phyloP scores from a whole-genome alignment of 2,797 vertebrate species.

The Cryptoblepharus egeriae region DNA sequence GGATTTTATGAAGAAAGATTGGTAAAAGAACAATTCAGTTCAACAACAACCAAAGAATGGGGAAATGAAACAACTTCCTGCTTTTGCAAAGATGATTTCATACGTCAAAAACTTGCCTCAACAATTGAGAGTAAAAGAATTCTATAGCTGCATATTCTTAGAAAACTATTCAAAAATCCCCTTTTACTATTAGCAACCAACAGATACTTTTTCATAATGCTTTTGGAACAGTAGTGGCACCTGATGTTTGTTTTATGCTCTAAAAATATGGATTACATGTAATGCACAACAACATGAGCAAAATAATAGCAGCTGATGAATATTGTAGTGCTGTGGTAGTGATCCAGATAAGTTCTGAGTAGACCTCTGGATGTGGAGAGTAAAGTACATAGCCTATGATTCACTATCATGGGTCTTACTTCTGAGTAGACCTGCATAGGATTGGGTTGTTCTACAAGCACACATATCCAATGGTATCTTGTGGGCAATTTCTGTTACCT shows the following conservation, averaged over 20 bases:
- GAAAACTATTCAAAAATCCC: background rate
- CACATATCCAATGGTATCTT: too few species aligned
- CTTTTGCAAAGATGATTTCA: background rate
- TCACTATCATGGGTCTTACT: too few species aligned
- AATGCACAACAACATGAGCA: background rate
- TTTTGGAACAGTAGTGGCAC: background rate
- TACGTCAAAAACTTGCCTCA: background rate
- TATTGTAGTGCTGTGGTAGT: too few species aligned
- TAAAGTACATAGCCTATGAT: too few species aligned
- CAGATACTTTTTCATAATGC: background rate
- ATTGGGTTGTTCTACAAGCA: too few species aligned
- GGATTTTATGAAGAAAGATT: background rate
- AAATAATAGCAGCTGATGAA: background rate
- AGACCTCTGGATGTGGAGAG: too few species aligned
- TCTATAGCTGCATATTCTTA: background rate
- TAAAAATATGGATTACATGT: background rate
- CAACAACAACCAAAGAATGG: background rate
- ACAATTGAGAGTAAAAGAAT: background rate
- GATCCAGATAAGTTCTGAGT: too few species aligned
- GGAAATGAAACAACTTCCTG: conserved; percentile 19
- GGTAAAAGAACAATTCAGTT: background rate
- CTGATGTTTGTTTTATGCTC: background rate
- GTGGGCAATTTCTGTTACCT: too few species aligned
- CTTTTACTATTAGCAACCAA: background rate
- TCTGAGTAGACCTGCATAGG: too few species aligned